Conservation (phyloP, 2,113 vertebrate genomes). For the Corythornis madagascariensis region DNA sequence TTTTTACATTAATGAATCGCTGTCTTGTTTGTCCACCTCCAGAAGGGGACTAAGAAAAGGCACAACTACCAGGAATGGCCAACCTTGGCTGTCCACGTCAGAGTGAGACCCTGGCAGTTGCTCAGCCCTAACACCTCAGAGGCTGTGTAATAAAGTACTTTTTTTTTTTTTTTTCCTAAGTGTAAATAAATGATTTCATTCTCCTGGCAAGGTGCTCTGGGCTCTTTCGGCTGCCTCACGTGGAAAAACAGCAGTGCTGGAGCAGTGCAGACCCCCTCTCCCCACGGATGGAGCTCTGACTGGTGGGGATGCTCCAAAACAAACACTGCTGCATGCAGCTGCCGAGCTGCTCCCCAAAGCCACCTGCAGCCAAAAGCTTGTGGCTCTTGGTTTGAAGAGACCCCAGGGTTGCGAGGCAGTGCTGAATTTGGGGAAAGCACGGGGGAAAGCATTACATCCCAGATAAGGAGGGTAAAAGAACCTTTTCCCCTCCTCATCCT, state of each 20-base stretch:
- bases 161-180: background rate
- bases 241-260: background rate
- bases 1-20: accelerated
- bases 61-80: accelerated
- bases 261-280: background rate
- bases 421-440: background rate
- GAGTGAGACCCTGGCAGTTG: background rate
- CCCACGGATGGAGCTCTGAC: background rate
- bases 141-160: background rate
- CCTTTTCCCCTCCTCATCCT: background rate
- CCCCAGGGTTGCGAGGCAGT: background rate
- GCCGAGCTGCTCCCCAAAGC: background rate
- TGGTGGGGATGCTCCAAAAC: slow-evolving; percentile 17
- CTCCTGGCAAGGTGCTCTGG: background rate
- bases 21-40: background rate
- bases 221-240: background rate
- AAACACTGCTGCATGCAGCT: background rate
- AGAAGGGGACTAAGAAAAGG: background rate
- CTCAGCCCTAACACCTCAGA: background rate
- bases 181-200: slow-evolving; percentile 56
- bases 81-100: background rate
- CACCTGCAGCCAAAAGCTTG: background rate
- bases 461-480: background rate
- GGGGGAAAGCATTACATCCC: background rate
- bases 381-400: background rate